A percentile compares a stretch with the other conserved stretches of the same genome.
Conservation (phyloP, 35 echinoderm and acorn worm genomes). For the Apostichopus parvimensis region DNA sequence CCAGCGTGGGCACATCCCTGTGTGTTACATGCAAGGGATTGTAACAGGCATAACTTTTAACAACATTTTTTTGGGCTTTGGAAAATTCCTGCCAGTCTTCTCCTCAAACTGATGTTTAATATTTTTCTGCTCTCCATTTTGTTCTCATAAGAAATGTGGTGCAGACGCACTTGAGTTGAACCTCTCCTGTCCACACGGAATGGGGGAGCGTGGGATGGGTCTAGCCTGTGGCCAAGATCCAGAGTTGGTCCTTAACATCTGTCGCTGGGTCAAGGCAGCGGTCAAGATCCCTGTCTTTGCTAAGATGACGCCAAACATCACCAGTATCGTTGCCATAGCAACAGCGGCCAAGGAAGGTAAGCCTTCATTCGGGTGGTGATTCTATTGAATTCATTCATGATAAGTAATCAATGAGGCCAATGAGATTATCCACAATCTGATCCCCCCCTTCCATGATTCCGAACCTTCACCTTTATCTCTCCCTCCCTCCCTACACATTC, state of each 20-base stretch:
- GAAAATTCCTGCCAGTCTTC: too few relatives aligned
- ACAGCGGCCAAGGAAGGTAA: conserved; percentile 92
- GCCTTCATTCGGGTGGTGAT: not conserved
- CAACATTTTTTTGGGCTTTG: too few relatives aligned
- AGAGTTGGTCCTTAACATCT: conserved; percentile 95
- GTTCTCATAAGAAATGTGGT: conserved; percentile 64
- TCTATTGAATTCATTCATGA: not conserved
- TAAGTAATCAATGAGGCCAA: not conserved
- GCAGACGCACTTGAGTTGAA: conserved; percentile 96
- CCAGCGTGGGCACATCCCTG: too few relatives aligned
- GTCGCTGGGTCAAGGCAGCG: conserved; percentile 87
- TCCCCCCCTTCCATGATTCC: too few relatives aligned
- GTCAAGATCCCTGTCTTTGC: conserved; percentile 99
- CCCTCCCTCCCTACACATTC: too few relatives aligned
- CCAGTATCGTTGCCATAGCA: conserved; percentile 94
- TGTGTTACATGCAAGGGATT: too few relatives aligned
- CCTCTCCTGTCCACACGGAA: conserved; percentile 98
- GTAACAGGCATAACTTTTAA: too few relatives aligned
- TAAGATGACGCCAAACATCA: conserved; percentile 99
- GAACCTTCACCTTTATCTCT: too few relatives aligned
- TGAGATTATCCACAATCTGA: too few relatives aligned
- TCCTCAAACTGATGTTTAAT: not conserved
- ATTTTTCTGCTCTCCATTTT: not conserved
- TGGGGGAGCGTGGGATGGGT: conserved; percentile 98
- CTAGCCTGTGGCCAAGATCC: conserved; percentile 96